Percentiles rank a stretch among this genome's conserved stretches.
These are phyloP conservation scores for Ethmia dodecea DNA, from an alignment of 2,888 invertebrate genomes.

Conservation along the genomic window DNA sequence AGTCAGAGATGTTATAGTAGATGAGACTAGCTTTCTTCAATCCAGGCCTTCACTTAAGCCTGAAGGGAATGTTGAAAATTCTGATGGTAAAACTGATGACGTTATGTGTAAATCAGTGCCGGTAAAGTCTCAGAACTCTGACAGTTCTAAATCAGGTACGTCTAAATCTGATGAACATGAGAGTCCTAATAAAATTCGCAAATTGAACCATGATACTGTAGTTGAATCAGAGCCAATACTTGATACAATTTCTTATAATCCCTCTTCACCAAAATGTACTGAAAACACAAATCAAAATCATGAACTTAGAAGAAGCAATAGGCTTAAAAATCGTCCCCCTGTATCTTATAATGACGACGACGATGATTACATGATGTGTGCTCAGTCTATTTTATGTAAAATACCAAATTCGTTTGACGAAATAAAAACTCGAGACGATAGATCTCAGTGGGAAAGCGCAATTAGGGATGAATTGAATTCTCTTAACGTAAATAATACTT, in stretches of 20 bases:
- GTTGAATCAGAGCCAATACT: neutral
- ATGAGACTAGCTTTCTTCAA: constrained; percentile 28
- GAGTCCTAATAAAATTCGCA: constrained; percentile 10
- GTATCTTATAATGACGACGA: constrained; percentile 23
- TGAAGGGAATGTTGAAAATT: constrained; percentile 9
- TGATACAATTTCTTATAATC: too few species aligned
- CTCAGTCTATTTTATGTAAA: constrained; percentile 7
- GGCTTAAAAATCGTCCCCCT: constrained; percentile 24
- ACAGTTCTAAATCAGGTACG: constrained; percentile 11
- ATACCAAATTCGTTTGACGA: constrained; percentile 17
- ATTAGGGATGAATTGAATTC: constrained; percentile 21
- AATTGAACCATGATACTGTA: constrained; percentile 2
- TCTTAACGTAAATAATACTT: constrained; percentile 22
- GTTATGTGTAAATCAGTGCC: constrained; percentile 10
- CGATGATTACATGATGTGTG: constrained; percentile 13
- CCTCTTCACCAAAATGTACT: neutral
- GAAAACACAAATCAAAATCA: constrained; percentile 5
- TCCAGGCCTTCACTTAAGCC: constrained; percentile 20
- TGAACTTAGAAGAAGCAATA: constrained; percentile 15
- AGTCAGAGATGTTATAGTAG: constrained; percentile 36
- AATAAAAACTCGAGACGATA: constrained; percentile 16
- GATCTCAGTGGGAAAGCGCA: constrained; percentile 18
- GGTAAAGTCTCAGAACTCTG: constrained; percentile 8
- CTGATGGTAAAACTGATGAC: constrained; percentile 13
- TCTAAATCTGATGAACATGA: constrained; percentile 12